Conservation (phyloP, 1,140 invertebrate genomes). For the Caenorhabditis briggsae region DNA sequence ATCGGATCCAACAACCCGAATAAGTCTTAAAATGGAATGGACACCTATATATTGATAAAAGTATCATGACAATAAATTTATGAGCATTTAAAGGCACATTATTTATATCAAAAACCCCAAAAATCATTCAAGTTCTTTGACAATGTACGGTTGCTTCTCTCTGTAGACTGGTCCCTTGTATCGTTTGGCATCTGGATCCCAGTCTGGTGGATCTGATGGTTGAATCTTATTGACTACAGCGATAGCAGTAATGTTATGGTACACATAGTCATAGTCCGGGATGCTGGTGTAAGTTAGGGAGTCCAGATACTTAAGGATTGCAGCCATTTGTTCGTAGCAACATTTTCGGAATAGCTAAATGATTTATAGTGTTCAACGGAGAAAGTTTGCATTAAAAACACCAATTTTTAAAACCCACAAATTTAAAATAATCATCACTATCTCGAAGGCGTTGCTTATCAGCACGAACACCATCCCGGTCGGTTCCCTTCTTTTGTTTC, state of each 20-base stretch:
- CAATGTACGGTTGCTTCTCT: background rate
- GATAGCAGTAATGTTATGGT: background rate
- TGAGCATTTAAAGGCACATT: no score
- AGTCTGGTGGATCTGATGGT: constrained; percentile 21
- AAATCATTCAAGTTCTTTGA: constrained; percentile 3
- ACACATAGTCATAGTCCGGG: constrained; percentile 62
- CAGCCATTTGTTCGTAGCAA: constrained; percentile 25
- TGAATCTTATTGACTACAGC: background rate
- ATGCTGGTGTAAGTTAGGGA: constrained; percentile 25
- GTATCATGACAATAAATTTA: no score
- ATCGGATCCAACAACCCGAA: background rate
- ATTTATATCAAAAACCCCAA: no score
- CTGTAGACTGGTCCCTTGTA: constrained; percentile 51
- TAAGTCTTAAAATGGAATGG: no score
- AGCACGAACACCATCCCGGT: constrained; percentile 29
- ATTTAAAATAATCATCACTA: constrained; percentile 1
- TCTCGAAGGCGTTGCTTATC: constrained; percentile 31
- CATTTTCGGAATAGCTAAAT: constrained; percentile 14
- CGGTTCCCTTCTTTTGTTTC: constrained; percentile 41
- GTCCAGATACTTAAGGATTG: constrained; percentile 57
- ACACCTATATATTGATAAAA: no score
- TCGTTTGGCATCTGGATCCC: constrained; percentile 35
- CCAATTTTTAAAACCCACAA: background rate
- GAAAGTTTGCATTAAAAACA: no score
- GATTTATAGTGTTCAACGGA: no score